phyloP scores from a whole-genome alignment of 2,113 vertebrate species.

The Leucoraja erinaceus region DNA sequence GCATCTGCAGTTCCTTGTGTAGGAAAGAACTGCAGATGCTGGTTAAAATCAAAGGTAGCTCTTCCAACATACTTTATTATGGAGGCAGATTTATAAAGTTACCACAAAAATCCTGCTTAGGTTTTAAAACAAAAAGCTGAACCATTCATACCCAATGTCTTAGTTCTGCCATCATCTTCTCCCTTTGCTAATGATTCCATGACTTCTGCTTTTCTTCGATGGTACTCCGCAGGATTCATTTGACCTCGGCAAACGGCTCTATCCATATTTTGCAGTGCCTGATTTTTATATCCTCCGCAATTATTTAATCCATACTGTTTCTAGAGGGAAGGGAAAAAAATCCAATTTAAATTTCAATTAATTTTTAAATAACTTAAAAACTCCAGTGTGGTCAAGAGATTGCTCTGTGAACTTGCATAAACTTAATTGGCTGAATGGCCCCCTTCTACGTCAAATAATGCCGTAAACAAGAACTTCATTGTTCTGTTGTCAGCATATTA shows the following conservation, averaged over 20 bases:
- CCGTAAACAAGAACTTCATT: too few species aligned
- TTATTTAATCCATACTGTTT: slow-evolving; percentile 77
- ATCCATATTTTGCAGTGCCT: slow-evolving; percentile 75
- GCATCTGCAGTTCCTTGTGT: too few species aligned
- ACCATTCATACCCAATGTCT: slow-evolving; percentile 65
- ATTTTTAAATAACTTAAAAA: neutral
- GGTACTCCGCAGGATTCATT: slow-evolving; percentile 77
- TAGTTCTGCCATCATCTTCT: slow-evolving; percentile 77
- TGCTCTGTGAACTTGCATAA: too few species aligned
- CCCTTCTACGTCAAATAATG: too few species aligned
- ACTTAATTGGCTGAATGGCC: too few species aligned
- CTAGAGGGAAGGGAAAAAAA: slow-evolving; percentile 54
- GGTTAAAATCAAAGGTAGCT: too few species aligned
- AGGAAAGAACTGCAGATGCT: too few species aligned
- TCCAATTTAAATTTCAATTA: neutral
- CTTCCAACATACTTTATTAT: too few species aligned
- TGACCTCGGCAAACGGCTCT: slow-evolving; percentile 70
- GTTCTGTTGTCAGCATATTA: too few species aligned
- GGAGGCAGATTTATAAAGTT: neutral
- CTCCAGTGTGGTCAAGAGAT: neutral
- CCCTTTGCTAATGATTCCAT: slow-evolving; percentile 79
- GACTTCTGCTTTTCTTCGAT: slow-evolving; percentile 73
- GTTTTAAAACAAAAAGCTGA: neutral
- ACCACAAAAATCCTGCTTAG: neutral
- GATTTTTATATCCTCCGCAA: slow-evolving; percentile 76